phyloP scores from a whole-genome alignment of 2,797 vertebrate species.

The Sardinella longiceps region DNA sequence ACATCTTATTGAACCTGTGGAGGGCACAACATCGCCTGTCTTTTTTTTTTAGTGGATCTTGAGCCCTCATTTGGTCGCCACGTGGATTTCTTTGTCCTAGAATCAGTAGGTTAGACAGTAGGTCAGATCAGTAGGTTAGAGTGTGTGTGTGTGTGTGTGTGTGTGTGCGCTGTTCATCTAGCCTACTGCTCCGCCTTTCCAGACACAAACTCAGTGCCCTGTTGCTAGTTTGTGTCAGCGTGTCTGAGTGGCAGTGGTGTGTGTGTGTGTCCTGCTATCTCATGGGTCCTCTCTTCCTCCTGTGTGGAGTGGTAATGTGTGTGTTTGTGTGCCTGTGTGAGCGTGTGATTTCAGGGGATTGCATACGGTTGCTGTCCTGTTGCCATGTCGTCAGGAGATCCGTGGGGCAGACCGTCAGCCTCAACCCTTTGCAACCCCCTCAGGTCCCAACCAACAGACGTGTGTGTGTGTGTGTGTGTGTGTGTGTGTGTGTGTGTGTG shows the following conservation, averaged over 20 bases:
- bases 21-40: neutral
- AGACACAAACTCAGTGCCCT: too few relatives aligned
- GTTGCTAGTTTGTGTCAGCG: too few relatives aligned
- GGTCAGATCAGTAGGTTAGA: neutral
- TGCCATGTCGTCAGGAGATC: neutral
- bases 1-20: neutral
- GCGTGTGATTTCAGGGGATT: neutral
- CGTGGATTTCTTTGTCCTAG: neutral
- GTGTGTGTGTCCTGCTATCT: neutral
- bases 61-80: neutral
- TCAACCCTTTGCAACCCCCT: constrained; percentile 3
- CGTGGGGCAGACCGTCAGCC: neutral
- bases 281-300: neutral
- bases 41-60: neutral
- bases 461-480: too few relatives aligned
- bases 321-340: neutral
- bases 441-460: constrained; percentile 15
- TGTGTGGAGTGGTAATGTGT: neutral
- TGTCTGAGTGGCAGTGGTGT: neutral
- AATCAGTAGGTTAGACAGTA: neutral
- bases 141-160: neutral
- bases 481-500: too few relatives aligned
- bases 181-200: too few relatives aligned
- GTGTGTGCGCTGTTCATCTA: too few relatives aligned
- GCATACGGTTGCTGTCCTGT: neutral